Evolutionary conservation across 2,113 vertebrate genomes (phyloP).

Genomic region (Gymnarchus niloticus): DNA sequence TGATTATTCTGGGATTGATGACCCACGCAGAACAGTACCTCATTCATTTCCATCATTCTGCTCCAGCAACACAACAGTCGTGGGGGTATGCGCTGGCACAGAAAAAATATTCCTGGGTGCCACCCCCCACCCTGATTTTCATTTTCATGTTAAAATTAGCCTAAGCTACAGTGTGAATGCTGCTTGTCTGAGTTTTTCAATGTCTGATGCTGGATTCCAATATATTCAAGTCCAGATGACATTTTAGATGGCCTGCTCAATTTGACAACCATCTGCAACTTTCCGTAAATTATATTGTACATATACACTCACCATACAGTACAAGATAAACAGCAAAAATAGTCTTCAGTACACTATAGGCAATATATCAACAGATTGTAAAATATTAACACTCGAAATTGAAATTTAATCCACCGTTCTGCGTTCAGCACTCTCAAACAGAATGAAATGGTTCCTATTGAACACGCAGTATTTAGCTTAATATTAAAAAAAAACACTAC

Average conservation of each 20-base stretch:
- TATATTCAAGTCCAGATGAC: not conserved
- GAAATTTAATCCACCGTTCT: not conserved
- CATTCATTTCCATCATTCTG: not conserved
- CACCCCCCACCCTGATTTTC: not conserved
- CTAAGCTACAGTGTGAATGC: not conserved
- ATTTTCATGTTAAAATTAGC: not conserved
- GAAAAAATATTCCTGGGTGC: not conserved
- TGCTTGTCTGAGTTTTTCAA: not conserved
- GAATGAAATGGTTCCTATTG: not conserved
- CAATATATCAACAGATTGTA: too few relatives aligned
- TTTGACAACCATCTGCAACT: not conserved
- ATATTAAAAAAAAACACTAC: not conserved
- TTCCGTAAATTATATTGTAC: not conserved
- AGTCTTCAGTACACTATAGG: too few relatives aligned
- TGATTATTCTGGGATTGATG: not conserved
- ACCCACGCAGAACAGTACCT: not conserved
- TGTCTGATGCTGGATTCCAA: not conserved
- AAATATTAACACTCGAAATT: not conserved
- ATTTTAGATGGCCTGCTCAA: not conserved
- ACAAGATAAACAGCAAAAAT: not conserved
- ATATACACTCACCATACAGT: not conserved
- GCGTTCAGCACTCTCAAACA: not conserved
- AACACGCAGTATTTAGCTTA: not conserved
- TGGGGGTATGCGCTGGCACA: too few relatives aligned
- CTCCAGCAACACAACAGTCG: not conserved